These are phyloP conservation scores for Cairina moschata DNA, from an alignment of 2,113 vertebrate species.

Conservation along the genomic window DNA sequence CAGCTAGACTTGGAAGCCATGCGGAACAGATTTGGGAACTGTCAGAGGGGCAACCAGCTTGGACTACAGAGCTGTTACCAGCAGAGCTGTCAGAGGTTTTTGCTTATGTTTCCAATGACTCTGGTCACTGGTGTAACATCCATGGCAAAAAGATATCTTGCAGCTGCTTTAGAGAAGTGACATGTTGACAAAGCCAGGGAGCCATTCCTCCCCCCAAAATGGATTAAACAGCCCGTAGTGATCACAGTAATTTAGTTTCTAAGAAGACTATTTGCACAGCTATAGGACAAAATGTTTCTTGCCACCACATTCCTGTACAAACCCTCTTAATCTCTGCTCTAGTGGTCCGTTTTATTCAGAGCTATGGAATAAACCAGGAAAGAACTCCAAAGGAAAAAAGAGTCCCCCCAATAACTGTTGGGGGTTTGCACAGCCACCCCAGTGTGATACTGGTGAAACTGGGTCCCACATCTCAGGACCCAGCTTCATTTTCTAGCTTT, in stretches of 20 bases:
- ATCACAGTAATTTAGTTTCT: background rate
- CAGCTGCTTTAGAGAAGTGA: background rate
- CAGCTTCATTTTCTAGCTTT: background rate
- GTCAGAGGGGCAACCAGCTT: background rate
- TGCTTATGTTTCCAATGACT: background rate
- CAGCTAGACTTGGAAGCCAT: background rate
- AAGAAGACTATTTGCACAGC: background rate
- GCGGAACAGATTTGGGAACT: background rate
- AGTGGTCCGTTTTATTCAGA: background rate
- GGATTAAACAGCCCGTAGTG: background rate
- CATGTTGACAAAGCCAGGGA: background rate
- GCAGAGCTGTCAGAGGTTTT: background rate
- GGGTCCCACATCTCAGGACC: background rate
- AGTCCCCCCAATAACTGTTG: background rate
- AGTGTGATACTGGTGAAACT: background rate
- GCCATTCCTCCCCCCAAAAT: background rate
- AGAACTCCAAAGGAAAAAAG: background rate
- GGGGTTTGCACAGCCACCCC: background rate
- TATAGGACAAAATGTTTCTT: background rate
- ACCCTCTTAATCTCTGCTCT: background rate
- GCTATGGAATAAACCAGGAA: background rate
- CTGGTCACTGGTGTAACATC: background rate
- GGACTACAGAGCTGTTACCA: background rate
- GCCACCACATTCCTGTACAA: background rate
- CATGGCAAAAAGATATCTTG: background rate